Evolutionary conservation across 2,888 invertebrate genomes (phyloP), one percentile per base, ranked within the genome.

Genomic region (Stenotaenia linearis): DNA sequence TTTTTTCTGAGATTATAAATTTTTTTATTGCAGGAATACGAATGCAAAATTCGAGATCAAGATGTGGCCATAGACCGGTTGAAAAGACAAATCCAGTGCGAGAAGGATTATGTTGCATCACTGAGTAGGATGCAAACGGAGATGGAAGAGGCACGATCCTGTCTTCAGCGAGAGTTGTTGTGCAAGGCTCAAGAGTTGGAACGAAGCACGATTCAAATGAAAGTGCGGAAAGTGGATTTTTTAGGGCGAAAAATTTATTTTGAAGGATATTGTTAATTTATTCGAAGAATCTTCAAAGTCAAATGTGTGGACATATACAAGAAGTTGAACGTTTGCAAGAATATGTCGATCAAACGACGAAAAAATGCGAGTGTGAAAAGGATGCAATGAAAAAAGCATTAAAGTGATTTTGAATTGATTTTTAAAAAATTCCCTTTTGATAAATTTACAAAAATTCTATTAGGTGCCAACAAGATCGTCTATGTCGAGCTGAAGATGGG

Each of bases 261-360:
- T 69, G 69, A 18, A 15, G 9, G 1, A 75, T n/a, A 75, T 30
- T 35, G 23, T 75, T 69, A 21, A 18, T n/a, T 77, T 40, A 9
- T 77, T 77, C n/a, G 18, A 18, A 78, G 78, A 78, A 78, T 32
- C 28, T 78, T 1, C 78, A 56, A 78, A 30, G 78, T 50, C 78
- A 78, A 56, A 78, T 78, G 78, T 15, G 25, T 15, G 45, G 25
- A 15, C 78, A 78, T n/a, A 25, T 78, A 3, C 28, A 23, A 50
- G 78, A 78, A 56, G 56, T 78, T 5, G 78, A 78, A 50, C 18
- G 32, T 6, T 18, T 78, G 3, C 78, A 78, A 32, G 28, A 23
- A 21, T 56, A 50, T 28, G 56, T 78, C 23, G 78, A 78, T 23
- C 78, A 78, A 32, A 50, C 78, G 5, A 56, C 50, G 0, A 78